Percentiles rank a stretch among this genome's conserved stretches.
phyloP scores from a whole-genome alignment of 2,888 invertebrate genomes.

The Rhodophaea formosa region DNA sequence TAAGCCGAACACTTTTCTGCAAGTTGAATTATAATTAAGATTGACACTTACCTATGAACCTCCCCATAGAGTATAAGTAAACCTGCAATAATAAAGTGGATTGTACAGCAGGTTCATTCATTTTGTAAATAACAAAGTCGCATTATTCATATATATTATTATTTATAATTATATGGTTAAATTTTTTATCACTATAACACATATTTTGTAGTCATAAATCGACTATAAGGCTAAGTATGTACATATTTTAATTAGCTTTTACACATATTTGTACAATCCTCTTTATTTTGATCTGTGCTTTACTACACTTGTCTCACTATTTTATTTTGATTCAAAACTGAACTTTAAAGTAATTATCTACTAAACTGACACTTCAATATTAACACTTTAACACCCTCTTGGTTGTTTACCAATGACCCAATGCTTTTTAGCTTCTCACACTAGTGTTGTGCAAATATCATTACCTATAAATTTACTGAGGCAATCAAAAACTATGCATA shows the following conservation, averaged over 20 bases:
- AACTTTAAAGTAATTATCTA: neutral
- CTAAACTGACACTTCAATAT: conserved; percentile 16
- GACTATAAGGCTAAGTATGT: no score
- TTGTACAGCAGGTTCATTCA: neutral
- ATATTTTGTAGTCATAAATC: no score
- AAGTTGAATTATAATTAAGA: neutral
- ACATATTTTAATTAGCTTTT: neutral
- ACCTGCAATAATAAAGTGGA: neutral
- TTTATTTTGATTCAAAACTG: neutral
- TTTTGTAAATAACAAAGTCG: conserved; percentile 1
- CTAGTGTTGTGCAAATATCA: conserved; percentile 38
- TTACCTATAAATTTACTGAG: neutral
- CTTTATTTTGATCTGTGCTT: neutral
- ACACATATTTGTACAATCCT: neutral
- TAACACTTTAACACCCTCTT: conserved; percentile 21
- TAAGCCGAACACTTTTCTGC: neutral
- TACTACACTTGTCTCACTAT: neutral
- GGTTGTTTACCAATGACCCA: conserved; percentile 30
- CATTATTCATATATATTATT: neutral
- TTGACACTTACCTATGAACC: neutral
- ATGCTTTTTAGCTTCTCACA: conserved; percentile 66
- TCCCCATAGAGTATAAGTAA: neutral
- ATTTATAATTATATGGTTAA: neutral
- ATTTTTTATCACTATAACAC: no score
- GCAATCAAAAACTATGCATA: neutral